Conservation (phyloP, 1,140 invertebrate genomes). For the Carposina sasakii region DNA sequence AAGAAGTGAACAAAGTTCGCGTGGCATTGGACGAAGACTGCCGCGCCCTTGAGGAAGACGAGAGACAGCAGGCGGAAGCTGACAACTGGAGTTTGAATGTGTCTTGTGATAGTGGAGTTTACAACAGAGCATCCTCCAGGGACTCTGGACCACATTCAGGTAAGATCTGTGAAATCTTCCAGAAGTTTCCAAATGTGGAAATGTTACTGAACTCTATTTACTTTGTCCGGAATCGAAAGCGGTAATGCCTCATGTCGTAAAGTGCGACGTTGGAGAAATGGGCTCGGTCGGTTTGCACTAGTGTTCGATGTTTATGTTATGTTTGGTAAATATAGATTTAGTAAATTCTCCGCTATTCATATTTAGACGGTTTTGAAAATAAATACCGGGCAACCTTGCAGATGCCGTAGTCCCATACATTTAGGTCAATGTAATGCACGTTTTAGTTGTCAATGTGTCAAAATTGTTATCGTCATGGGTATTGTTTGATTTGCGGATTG, state of each 20-base stretch:
- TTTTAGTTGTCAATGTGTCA: constrained; percentile 47
- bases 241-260: constrained; percentile 37
- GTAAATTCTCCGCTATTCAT: constrained; percentile 50
- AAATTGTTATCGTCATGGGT: no score
- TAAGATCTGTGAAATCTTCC: constrained; percentile 31
- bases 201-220: no score
- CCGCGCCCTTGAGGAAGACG: constrained; percentile 61
- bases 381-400: constrained; percentile 59
- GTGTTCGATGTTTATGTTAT: constrained; percentile 64
- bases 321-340: constrained; percentile 60
- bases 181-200: constrained; percentile 20
- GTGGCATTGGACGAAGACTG: constrained; percentile 67
- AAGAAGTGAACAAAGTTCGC: constrained; percentile 67
- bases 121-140: constrained; percentile 74
- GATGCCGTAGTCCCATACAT: constrained; percentile 52
- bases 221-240: no score
- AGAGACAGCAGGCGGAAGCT: constrained; percentile 55
- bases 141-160: constrained; percentile 70
- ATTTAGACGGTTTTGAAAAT: constrained; percentile 64
- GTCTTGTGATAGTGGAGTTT: constrained; percentile 72
- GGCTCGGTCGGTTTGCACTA: constrained; percentile 38
- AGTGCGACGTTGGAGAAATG: constrained; percentile 43
- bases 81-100: constrained; percentile 71
- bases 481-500: constrained; percentile 16
- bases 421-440: constrained; percentile 64